A percentile compares a stretch with the other conserved stretches of the same genome.
These are phyloP conservation scores for Apocrypta bakeri DNA, from an alignment of 1,140 invertebrate species.

Conservation along the genomic window DNA sequence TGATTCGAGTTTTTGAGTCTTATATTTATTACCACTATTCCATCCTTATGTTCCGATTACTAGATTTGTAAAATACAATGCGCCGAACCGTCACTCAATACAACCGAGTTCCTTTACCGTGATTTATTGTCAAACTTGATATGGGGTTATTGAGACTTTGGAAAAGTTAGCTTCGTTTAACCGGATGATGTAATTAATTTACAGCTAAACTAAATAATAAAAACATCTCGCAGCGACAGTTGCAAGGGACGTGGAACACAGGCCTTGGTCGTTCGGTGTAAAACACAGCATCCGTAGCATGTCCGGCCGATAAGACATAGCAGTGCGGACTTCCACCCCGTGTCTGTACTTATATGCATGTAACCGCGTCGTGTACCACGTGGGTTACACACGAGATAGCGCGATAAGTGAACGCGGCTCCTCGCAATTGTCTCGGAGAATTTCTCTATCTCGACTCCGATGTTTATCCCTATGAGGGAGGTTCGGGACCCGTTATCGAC, in stretches of 20 bases:
- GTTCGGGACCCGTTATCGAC: conserved; percentile 37
- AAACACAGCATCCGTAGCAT: conserved; percentile 4
- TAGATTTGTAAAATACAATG: neutral
- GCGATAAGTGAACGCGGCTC: neutral
- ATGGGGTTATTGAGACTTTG: conserved; percentile 30
- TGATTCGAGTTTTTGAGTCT: conserved; percentile 18
- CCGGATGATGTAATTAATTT: neutral
- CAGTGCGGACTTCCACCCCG: neutral
- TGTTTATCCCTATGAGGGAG: conserved; percentile 38
- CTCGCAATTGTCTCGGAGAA: neutral
- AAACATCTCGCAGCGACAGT: neutral
- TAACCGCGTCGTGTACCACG: neutral
- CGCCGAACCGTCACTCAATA: neutral
- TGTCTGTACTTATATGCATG: neutral
- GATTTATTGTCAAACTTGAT: conserved; percentile 17
- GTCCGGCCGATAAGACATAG: neutral
- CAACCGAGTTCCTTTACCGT: conserved; percentile 47
- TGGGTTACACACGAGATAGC: conserved; percentile 7
- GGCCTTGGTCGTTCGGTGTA: neutral
- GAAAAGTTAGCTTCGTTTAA: neutral
- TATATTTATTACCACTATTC: conserved; percentile 2
- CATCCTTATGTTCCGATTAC: neutral
- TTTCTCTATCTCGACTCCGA: conserved; percentile 28
- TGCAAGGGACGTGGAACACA: neutral
- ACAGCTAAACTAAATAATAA: neutral